Evolutionary conservation across 2,113 vertebrate genomes (phyloP), one percentile per base, ranked within the genome.

Genomic region (Vombatus ursinus): DNA sequence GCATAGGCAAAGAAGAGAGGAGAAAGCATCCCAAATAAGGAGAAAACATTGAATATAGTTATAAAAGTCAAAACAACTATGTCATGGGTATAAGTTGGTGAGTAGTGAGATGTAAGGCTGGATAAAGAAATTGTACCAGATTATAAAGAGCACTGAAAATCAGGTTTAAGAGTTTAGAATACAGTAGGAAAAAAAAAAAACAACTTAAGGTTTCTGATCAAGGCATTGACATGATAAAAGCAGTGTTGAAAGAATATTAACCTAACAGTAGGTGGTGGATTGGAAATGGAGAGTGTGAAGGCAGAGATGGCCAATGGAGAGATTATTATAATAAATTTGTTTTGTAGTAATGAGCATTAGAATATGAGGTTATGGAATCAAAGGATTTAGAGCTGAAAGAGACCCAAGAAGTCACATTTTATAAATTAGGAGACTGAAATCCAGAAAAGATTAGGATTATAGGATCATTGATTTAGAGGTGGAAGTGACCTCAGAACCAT

Each of bases 111-210:
- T 92, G 50, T 49, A 92, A 92, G n/a, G 90, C 68, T 51, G 77
- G 31, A 91, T 11, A 95, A 37, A n/a, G 1, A 51, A 23, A 93
- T 12, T 89, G 8, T 7, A 24, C 28, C 90, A 92, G 90, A 47
- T 48, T 92, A 94, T 16, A 26, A 24, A 94, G 77, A 10, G 44
- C 61, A 23, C 90, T 93, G 96, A 94, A 51, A 52, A 49, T 50
- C 28, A 84, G 5, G 14, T 26, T 6, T 31, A 68, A 68, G 53
- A 89, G 7, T 2, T 89, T 68, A 57, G 31, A 94, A 90, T 0
- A 0, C 19, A 94, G 31, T 47, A 92, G 12, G 23, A 91, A 77
- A 68, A 6, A 9, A 19, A 26, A 19, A 26, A 26, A n/a, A n/a
- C n/a, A n/a, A 54, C 8, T 54, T 54, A 54, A 53, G 54, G n/a